Conservation (phyloP, 2,113 vertebrate genomes). For the Tragelaphus scriptus region DNA sequence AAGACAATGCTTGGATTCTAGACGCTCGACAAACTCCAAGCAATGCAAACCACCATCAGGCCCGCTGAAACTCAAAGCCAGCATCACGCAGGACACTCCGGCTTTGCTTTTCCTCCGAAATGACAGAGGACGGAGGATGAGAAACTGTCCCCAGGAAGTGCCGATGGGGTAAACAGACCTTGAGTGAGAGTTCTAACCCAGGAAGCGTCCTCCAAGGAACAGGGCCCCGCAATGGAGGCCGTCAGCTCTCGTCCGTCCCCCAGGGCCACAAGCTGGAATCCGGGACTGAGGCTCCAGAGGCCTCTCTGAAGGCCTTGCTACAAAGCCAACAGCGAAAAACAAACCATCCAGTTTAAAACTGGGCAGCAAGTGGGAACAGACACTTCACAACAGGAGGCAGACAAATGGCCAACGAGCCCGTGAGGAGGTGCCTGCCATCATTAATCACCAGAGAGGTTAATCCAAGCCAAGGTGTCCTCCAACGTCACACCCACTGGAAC, state of each 20-base stretch:
- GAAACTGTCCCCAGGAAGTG: not conserved
- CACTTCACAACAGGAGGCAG: too few relatives aligned
- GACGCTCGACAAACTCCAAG: not conserved
- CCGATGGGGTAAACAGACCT: not conserved
- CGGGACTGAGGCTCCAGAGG: not conserved
- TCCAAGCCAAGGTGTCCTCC: not conserved
- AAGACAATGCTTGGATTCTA: not conserved
- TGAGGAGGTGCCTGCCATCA: not conserved
- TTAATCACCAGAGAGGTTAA: not conserved
- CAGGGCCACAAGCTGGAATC: not conserved
- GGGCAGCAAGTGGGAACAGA: not conserved
- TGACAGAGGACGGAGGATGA: not conserved
- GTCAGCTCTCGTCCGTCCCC: rapidly evolving
- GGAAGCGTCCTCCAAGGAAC: not conserved
- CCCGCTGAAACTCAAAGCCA: not conserved
- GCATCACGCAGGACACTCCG: rapidly evolving
- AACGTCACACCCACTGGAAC: not conserved
- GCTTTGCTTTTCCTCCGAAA: not conserved
- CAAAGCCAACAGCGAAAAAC: not conserved
- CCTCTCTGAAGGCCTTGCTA: not conserved
- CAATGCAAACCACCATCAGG: not conserved
- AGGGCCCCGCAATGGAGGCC: not conserved
- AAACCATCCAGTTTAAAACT: not conserved
- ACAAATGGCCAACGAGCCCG: rapidly evolving
- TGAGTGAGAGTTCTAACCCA: not conserved